Conservation (phyloP, 92 coral and sea anemone species). For the Actinostola sp. region DNA sequence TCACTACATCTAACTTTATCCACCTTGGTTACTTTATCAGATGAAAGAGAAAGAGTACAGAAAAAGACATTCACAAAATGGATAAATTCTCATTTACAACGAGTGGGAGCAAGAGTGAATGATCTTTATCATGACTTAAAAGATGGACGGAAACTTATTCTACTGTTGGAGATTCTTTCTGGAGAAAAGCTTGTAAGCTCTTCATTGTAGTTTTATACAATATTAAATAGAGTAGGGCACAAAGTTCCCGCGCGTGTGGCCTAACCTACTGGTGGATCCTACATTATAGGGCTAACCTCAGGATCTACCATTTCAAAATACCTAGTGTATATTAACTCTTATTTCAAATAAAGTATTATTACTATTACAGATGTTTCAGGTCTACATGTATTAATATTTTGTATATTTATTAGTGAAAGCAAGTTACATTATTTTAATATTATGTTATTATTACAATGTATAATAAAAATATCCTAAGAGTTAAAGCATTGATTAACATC, state of each 20-base stretch:
- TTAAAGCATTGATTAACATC: neutral
- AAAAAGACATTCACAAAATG: constrained; percentile 98
- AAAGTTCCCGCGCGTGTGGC: too few species aligned
- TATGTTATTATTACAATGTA: neutral
- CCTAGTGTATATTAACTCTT: too few species aligned
- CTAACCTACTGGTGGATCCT: too few species aligned
- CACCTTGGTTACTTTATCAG: constrained; percentile 29
- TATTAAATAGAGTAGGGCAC: too few species aligned
- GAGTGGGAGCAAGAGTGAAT: constrained; percentile 93
- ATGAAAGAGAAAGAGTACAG: constrained; percentile 97
- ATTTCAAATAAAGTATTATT: too few species aligned
- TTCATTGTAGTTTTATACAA: too few species aligned
- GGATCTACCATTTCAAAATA: too few species aligned
- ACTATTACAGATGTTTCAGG: too few species aligned
- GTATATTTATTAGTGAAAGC: too few species aligned
- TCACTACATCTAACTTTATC: neutral
- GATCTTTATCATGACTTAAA: constrained; percentile 92
- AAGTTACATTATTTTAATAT: neutral
- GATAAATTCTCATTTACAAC: constrained; percentile 96
- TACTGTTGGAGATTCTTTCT: constrained; percentile 89
- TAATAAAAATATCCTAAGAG: neutral
- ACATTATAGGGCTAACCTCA: too few species aligned
- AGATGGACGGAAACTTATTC: constrained; percentile 92
- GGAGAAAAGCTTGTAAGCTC: constrained; percentile 96
- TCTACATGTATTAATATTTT: too few species aligned